Conservation (phyloP, 2,797 vertebrate genomes). For the Hippoglossus hippoglossus region DNA sequence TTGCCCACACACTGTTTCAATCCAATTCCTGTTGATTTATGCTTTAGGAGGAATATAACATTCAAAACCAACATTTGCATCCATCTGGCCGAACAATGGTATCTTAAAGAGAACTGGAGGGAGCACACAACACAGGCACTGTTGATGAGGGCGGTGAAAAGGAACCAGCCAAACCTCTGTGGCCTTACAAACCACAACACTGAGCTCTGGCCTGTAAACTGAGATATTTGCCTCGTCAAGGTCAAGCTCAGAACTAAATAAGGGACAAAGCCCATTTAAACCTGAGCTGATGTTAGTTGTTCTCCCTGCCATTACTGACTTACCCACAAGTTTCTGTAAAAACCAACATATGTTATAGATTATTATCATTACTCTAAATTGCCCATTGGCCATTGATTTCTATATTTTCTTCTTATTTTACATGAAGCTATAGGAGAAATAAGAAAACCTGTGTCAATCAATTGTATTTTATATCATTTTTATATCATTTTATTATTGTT, state of each 20-base stretch:
- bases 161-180: conserved; percentile 40
- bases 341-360: background rate
- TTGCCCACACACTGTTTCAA: background rate
- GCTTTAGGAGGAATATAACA: background rate
- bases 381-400: background rate
- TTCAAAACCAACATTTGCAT: background rate
- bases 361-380: background rate
- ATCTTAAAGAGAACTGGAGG: background rate
- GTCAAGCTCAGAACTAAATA: conserved; percentile 61
- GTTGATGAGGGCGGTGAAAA: conserved; percentile 29
- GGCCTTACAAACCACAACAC: conserved; percentile 22
- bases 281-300: conserved; percentile 4
- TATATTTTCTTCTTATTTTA: background rate
- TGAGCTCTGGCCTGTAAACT: conserved; percentile 51
- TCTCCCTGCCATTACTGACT: background rate
- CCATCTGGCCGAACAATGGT: background rate
- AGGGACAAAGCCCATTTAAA: conserved; percentile 5
- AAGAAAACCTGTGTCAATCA: background rate
- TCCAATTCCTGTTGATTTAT: background rate
- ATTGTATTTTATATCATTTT: background rate
- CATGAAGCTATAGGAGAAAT: too few relatives aligned
- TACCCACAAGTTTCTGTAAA: background rate
- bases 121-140: background rate
- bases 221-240: conserved; percentile 63
- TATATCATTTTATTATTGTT: background rate